Base-by-base conservation (phyloP, 2,797 vertebrate species). In the Squalus acanthias region DNA sequence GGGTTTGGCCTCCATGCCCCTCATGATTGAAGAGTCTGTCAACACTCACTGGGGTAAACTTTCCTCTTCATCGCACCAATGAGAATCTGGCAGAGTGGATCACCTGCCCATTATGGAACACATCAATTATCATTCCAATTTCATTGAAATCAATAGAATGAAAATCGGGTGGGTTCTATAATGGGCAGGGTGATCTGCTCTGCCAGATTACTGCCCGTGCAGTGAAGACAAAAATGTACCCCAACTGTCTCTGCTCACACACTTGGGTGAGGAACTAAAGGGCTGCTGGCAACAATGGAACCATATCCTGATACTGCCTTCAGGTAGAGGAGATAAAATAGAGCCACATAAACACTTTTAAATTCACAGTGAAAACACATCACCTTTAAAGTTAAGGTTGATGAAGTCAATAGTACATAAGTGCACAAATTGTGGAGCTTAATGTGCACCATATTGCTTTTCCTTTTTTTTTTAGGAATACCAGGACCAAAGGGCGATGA, bases 401-500 rank as follows among this genome's bases (percentile, higher is more conserved):
- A 24, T n/a, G 17, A 29, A 10, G 26, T 33, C 50, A 53, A 72
- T 74, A 29, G 10, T 76, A 57, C 17, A 1, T 57, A 12, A n/a
- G 7, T 95, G 94, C 26, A 95, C 8, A 95, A 76, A 76, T 53
- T 76, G 50, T 74, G 46, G 50, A 95, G 46, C 50, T n/a, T 76
- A 29, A 26, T 46, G 13, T 39, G 17, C 4, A 5, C 26, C 74
- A 96, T 63, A 24, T 57, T n/a, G 26, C 29, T 46, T 82, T 87
- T 29, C 22, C 70, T 76, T n/a, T 88, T 70, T 88, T 70, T n/a
- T 72, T 95, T 50, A 98, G 98, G 98, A 98, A 96, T 96, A 10
- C 85, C 96, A 96, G 98, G 98, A 69, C 97, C 97, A 74, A 98
- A 97, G 96, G 98, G 98, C 0, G 97, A 97, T n/a, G 74, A 0